Evolutionary conservation across 2,113 vertebrate genomes (phyloP), one percentile per base, ranked within the genome.

Genomic region (Bujurquina vittata): DNA sequence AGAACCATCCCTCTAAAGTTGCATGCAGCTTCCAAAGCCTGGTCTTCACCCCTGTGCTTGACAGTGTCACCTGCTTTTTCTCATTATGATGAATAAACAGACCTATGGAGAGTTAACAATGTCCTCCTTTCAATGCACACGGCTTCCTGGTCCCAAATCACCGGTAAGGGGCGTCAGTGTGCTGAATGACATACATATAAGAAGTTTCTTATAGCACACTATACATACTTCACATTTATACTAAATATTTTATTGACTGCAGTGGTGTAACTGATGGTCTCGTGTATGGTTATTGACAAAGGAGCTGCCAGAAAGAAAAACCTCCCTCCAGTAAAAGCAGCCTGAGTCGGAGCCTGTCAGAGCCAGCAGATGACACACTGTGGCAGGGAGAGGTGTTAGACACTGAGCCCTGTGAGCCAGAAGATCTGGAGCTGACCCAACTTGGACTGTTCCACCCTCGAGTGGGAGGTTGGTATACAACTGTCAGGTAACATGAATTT

Each of bases 71-170:
- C 72, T 69, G 84, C 63, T 57, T 79, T 90, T 80, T 77, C 79
- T 84, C 78, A 87, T 88, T 87, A 81, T 77, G 80, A 83, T 75
- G 72, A 88, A 90, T 84, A 90, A 91, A 88, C 80, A 86, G 73
- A 84, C 69, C 61, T 22, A 49, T 74, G 61, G 80, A 83, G 76
- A 75, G 78, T 43, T 69, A 81, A 83, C 69, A 72, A 54, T 72
- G 75, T 79, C 83, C 43, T 83, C 23, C 54, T 62, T 82, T 83
- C 72, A n/a, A 40, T 79, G 54, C 77, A 78, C 75, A 35, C 74
- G 79, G 62, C 52, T 88, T 79, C 49, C 75, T 5, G 31, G 59
- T 89, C 84, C 80, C 84, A 88, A 75, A 85, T 81, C 81, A 75
- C 29, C 7, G 7, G 59, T 35, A 46, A 67, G 74, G 74, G 81